Base-by-base conservation (phyloP, 1,140 invertebrate species). In the Drosophila malerkotliana region DNA sequence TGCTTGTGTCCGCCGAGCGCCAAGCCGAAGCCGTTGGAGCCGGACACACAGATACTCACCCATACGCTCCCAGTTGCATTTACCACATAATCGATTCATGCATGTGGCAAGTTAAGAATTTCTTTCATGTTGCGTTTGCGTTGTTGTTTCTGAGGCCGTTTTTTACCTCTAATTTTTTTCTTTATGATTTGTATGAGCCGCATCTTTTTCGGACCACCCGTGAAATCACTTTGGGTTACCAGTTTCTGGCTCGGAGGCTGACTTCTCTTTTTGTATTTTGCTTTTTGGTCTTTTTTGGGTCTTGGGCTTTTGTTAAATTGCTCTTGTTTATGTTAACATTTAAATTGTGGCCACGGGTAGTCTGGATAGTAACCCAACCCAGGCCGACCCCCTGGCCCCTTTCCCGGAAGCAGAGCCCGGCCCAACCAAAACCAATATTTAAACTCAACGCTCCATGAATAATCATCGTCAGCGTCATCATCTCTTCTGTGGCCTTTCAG, bases 281-380 rank as follows among this genome's bases (percentile, higher is more conserved):
- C 32, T 47, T 62, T 54, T 39, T 28, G 58, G 21, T 44, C 32
- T 32, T 72, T 74, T 55, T 54, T 39, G 56, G 68, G 75, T 51
- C 48, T 72, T 37, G 72, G 67, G 62, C 79, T 90, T 89, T 81
- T 85, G 81, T 90, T 90, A 90, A 90, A 90, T 90, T 90, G 88
- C 87, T 90, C 87, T 90, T 90, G 87, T 90, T 90, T 90, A 90
- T 90, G 87, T 88, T 90, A 90, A 90, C 87, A 90, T 90, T 90
- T 90, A 90, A 87, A 90, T 90, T 90, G 87, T 90, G 73, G 83
- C 84, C 83, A 89, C 83, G 83, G 83, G 84, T 88, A 77, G 79
- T 67, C 79, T 44, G 51, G 54, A 69, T 63, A 56, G 41, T 66
- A 48, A 61, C 39, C 55, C 32, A 59, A 45, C 73, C 53, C 28